Evolutionary conservation across 2,888 invertebrate species (phyloP).

Genomic region (Myathropa florea): DNA sequence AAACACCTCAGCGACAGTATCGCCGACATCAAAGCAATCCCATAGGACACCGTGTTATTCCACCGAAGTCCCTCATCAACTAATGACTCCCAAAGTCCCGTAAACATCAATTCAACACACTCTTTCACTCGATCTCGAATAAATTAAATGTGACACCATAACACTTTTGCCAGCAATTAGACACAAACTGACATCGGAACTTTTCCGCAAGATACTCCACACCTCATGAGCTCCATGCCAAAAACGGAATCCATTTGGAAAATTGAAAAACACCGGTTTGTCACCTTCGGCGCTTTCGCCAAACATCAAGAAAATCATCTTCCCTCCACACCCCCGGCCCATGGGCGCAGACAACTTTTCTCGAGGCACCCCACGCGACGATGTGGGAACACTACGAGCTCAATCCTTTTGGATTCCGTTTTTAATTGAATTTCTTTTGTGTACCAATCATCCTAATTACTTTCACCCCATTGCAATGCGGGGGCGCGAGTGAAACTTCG

Average conservation of each 20-base stretch:
- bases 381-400: constrained; percentile 20
- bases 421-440: constrained; percentile 57
- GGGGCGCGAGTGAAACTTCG: constrained; percentile 37
- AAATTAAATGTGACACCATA: constrained; percentile 25
- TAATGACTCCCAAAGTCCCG: background rate
- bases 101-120: background rate
- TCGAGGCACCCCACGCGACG: background rate
- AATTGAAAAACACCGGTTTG: constrained; percentile 51
- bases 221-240: constrained; percentile 28
- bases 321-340: background rate
- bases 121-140: background rate
- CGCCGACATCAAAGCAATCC: background rate
- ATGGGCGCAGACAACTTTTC: background rate
- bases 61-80: background rate
- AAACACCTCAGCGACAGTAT: background rate
- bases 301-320: background rate
- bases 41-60: background rate
- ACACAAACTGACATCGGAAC: constrained; percentile 14
- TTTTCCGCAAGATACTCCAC: background rate
- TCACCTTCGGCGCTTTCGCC: constrained; percentile 14
- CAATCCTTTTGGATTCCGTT: constrained; percentile 43
- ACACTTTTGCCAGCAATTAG: constrained; percentile 12
- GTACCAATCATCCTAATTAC: constrained; percentile 67
- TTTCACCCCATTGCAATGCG: constrained; percentile 51
- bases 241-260: constrained; percentile 52